Evolutionary conservation across 2,888 invertebrate species (phyloP), one percentile per base, ranked within the genome.

Genomic region (Drosophila aldrichi): DNA sequence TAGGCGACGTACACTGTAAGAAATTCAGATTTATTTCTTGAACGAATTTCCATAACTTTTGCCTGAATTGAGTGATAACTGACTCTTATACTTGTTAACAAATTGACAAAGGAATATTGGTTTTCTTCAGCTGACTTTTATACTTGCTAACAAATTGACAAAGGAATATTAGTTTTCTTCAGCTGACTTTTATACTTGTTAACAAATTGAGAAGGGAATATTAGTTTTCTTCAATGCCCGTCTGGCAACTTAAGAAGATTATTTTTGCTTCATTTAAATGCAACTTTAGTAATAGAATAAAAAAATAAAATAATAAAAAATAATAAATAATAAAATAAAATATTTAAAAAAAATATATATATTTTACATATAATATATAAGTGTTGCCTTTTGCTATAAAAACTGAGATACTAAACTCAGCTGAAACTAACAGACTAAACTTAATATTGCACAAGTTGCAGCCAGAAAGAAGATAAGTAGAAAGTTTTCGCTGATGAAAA

Each of bases 391-490:
- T 34, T 16, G 22, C 20, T 56, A 57, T n/a, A 57, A 46, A 46
- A 46, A 25, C 16, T 52, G 20, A 2, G n/a, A 22, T 46, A 60
- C 48, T 3, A 57, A 57, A 69, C 43, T 61, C 22, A 20, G 25
- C 3, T 32, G 46, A 22, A 38, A 16, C 34, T 38, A 10, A 38
- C n/a, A 20, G 44, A 29, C 14, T n/a, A 22, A 68, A 46, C 32
- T 40, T 52, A 29, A 49, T 68, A 55, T 49, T 71, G 51, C 64
- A 55, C 9, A 60, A 66, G 22, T 36, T 59, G 54, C 59, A 56
- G 25, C 51, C 34, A 29, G 54, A 22, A 49, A 56, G 40, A 25
- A 57, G 74, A 60, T 70, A 75, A 70, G 43, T 60, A 48, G 18
- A 44, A 67, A 68, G 63, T 75, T 75, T 62, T 14, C 3, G 20